A percentile compares a stretch with the other conserved stretches of the same genome.
These are phyloP conservation scores for Leptinotarsa lineolata DNA, from an alignment of 1,140 invertebrate genomes.

Conservation along the genomic window DNA sequence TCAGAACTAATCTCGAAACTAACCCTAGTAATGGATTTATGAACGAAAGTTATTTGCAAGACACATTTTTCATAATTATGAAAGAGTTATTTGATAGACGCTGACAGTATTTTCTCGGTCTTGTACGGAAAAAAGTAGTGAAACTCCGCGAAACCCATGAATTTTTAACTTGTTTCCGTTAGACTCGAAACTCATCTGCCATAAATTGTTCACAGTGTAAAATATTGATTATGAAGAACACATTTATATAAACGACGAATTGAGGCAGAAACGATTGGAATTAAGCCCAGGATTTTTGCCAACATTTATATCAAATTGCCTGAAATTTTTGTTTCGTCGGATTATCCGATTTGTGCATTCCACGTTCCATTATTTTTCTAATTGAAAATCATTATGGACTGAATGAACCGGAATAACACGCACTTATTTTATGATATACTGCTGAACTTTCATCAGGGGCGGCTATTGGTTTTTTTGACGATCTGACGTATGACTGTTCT, in stretches of 20 bases:
- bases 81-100: constrained; percentile 8
- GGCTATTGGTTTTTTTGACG: no score
- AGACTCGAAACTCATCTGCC: neutral
- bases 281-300: neutral
- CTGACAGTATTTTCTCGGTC: neutral
- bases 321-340: constrained; percentile 6
- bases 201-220: neutral
- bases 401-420: neutral
- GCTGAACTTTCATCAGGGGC: no score
- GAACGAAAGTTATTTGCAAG: constrained; percentile 1
- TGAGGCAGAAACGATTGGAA: neutral
- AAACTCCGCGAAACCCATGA: neutral
- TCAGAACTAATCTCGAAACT: neutral
- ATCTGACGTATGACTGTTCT: no score
- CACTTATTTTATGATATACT: no score
- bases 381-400: neutral
- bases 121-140: neutral
- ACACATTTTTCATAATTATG: constrained; percentile 8
- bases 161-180: neutral
- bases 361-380: neutral
- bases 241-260: constrained; percentile 5
- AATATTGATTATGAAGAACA: neutral
- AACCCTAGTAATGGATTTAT: constrained; percentile 1
- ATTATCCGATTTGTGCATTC: neutral
- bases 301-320: neutral